Conservation (phyloP, 2,113 vertebrate species). For the Nothocercus nigrocapillus region DNA sequence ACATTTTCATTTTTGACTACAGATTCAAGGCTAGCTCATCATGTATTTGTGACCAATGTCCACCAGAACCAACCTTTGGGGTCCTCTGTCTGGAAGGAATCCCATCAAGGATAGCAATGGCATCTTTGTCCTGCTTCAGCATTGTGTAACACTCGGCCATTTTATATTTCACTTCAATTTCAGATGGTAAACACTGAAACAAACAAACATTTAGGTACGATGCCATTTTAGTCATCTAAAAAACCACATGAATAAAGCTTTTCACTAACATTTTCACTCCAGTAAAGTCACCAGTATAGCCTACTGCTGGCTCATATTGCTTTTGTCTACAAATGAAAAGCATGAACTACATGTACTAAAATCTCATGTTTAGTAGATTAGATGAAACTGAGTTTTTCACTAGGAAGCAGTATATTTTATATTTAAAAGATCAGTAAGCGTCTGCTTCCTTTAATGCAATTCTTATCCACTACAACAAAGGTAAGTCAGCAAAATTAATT, state of each 20-base stretch:
- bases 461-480: background rate
- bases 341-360: background rate
- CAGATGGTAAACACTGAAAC: conserved; percentile 91
- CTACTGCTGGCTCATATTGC: background rate
- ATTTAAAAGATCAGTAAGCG: background rate
- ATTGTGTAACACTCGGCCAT: conserved; percentile 98
- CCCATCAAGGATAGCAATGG: conserved; percentile 95
- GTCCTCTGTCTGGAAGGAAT: conserved; percentile 97
- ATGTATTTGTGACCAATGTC: background rate
- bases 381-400: background rate
- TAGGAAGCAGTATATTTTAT: background rate
- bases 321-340: background rate
- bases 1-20: background rate
- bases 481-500: background rate
- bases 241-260: background rate
- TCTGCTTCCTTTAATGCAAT: background rate
- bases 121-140: conserved; percentile 97
- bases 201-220: background rate
- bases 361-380: background rate
- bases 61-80: conserved; percentile 85
- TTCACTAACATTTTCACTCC: background rate
- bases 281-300: background rate
- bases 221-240: background rate
- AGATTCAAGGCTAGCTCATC: background rate
- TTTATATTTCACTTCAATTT: conserved; percentile 99